phyloP scores from a whole-genome alignment of 2,797 vertebrate genomes.

The Macropus fuliginosus region DNA sequence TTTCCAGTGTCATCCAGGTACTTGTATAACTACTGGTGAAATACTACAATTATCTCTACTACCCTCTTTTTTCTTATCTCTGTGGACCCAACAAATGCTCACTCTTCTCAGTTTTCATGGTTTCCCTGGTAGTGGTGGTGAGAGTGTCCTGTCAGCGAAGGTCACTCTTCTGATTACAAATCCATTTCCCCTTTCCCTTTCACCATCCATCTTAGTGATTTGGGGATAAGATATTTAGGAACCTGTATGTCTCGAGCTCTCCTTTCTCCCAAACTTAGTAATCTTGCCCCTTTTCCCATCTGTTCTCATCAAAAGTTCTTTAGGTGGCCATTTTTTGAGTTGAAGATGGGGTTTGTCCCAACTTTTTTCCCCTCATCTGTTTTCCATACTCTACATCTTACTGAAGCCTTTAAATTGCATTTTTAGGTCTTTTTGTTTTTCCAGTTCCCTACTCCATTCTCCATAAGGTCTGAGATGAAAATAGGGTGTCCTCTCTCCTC shows the following conservation, averaged over 20 bases:
- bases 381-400: conserved; percentile 26
- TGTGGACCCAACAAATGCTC: conserved; percentile 23
- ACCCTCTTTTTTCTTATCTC: not conserved
- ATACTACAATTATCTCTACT: not conserved
- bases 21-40: not conserved
- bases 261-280: not conserved
- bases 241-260: not conserved
- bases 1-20: conserved; percentile 1
- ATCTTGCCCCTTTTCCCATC: not conserved
- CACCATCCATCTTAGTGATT: not conserved
- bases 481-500: not conserved
- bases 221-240: not conserved
- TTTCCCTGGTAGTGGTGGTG: not conserved
- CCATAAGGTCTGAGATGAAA: not conserved
- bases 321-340: conserved; percentile 38
- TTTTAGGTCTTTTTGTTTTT: not conserved
- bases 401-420: conserved; percentile 7
- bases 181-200: not conserved
- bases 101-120: not conserved
- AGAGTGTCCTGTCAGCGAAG: not conserved
- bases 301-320: not conserved
- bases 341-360: not conserved
- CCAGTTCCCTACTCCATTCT: not conserved
- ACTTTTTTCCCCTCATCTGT: not conserved
- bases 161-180: not conserved